Base-by-base conservation (phyloP, 2,113 vertebrate species). In the Cyanoramphus novaezelandiae region DNA sequence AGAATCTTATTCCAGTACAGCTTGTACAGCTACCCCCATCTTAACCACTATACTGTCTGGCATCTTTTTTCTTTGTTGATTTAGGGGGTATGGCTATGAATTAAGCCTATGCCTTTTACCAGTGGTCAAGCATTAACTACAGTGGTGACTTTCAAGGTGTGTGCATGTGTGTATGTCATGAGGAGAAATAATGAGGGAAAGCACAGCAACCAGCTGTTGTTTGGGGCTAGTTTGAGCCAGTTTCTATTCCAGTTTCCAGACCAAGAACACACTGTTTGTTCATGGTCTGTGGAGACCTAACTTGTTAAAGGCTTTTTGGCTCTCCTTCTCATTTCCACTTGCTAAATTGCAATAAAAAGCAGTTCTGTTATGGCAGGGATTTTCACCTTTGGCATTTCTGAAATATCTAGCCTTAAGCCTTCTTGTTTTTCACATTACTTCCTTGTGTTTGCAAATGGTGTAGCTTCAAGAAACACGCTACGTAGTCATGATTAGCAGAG, bases 351-450 rank as follows among this genome's bases (percentile, higher is more conserved):
- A 44, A 39, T 62, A 82, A 80, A 79, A 87, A 87, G 39, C 44
- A 85, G 62, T 18, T 50, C 29, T 23, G 28, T 79, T 85, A 82
- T 17, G 24, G 52, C 44, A 76, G 68, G 67, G 49, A 90, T 91
- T 95, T 92, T 80, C 86, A 90, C 79, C 72, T 83, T 74, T 53
- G 68, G 60, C 41, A 74, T 81, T 94, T 92, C 49, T 74, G 77
- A 78, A 52, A 83, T 17, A n/a, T 70, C 44, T 60, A 69, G 18
- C 28, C 24, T 83, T 68, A 78, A 63, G 41, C 24, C 41, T 74
- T 57, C 71, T 72, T 95, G 68, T 9, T 95, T 93, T 86, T 88
- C 57, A 63, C 35, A 60, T 76, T 71, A 46, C 21, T 78, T 59
- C 50, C 74, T 21, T 17, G 33, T 59, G 65, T 63, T 78, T 87